A percentile compares a stretch with the other conserved stretches of the same genome.
These are phyloP conservation scores for Oceanites oceanicus DNA, from an alignment of 2,113 vertebrate genomes.

Conservation along the genomic window DNA sequence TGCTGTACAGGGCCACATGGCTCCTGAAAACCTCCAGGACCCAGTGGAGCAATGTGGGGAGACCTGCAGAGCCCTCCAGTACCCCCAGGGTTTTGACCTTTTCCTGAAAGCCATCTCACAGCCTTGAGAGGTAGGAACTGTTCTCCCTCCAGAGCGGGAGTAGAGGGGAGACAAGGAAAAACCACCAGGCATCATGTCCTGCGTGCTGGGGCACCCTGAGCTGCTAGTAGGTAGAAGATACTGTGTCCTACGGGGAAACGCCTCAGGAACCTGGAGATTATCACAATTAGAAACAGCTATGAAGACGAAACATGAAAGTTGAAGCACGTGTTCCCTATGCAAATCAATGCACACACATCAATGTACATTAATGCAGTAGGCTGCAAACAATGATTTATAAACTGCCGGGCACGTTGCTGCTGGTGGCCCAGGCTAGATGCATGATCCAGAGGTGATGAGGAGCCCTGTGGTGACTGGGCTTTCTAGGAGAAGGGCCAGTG, in stretches of 20 bases:
- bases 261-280: not conserved
- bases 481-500: not conserved
- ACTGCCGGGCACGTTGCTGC: not conserved
- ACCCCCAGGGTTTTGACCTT: not conserved
- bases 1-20: not conserved
- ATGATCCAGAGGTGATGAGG: not conserved
- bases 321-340: not conserved
- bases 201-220: not conserved
- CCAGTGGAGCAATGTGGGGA: not conserved
- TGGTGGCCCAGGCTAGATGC: not conserved
- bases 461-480: not conserved
- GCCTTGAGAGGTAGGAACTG: not conserved
- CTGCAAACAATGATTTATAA: not conserved
- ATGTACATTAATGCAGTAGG: not conserved
- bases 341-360: not conserved
- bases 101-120: not conserved
- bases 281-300: not conserved
- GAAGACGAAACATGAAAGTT: not conserved
- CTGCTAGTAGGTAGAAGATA: not conserved
- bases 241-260: not conserved
- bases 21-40: not conserved
- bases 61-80: not conserved
- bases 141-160: not conserved
- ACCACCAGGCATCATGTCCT: not conserved
- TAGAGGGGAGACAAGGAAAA: not conserved